Evolutionary conservation across 2,113 vertebrate genomes (phyloP), one percentile per base, ranked within the genome.

Genomic region (Toxotes chatareus): DNA sequence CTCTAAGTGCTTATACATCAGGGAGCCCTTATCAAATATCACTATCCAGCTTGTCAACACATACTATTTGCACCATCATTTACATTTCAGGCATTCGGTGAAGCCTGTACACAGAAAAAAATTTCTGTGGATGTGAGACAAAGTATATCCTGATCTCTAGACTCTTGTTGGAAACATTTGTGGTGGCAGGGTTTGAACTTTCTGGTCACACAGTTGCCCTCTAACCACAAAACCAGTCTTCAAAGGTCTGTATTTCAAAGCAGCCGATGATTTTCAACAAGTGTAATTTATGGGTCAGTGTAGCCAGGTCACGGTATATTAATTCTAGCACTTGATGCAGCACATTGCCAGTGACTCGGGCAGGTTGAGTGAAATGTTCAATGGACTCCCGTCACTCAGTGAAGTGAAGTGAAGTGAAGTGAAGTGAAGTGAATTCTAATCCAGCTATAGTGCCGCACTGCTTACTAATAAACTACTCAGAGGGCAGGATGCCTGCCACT

Each of bases 401-500:
- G 67, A 67, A 63, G 81, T n/a, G n/a, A n/a, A n/a, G n/a, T n/a
- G n/a, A n/a, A n/a, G n/a, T n/a, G n/a, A n/a, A n/a, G n/a, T n/a
- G n/a, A n/a, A n/a, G n/a, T n/a, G 86, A 83, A 82, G 75, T 74
- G 85, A 90, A 91, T 92, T 83, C 86, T 92, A 91, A 91, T 92
- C 69, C 53, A 7, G 32, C n/a, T 32, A 0, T 2, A 0, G 70
- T 44, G 86, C 83, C 23, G 76, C 56, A 14, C 56, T 7, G 89
- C 51, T 56, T 90, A 86, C 91, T 89, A 89, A 91, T 91, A 77
- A 67, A 79, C 36, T 79, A 8, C 76, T 82, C 67, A 1, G 82
- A 36, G 78, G 78, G 83, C 80, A 88, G 84, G 68, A 71, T 12
- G 62, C 56, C 75, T 44, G 69, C 76, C 23, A 72, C 79, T 1